Evolutionary conservation across 1,140 invertebrate genomes (phyloP).

Genomic region (Drosophila ohnishii): DNA sequence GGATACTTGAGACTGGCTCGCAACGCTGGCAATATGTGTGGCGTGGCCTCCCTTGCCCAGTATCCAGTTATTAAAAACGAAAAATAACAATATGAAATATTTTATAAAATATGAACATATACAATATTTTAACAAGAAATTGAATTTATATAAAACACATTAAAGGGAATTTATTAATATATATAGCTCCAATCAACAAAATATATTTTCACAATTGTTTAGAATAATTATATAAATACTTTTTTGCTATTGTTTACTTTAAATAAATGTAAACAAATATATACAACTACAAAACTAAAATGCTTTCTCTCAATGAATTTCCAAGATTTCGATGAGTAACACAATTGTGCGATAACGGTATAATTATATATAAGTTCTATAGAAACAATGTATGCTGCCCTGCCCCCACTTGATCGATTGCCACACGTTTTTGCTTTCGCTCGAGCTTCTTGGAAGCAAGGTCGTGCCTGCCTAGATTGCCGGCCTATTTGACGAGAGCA

Average conservation of each 20-base stretch:
- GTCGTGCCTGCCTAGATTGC: slow-evolving; percentile 25
- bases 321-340: background rate
- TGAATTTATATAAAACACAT: background rate
- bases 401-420: slow-evolving; percentile 17
- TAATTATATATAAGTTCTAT: slow-evolving; percentile 4
- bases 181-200: too few species aligned
- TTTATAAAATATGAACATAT: background rate
- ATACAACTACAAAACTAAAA: too few species aligned
- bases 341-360: slow-evolving; percentile 5
- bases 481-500: slow-evolving; percentile 34
- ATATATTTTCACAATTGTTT: too few species aligned
- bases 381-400: slow-evolving; percentile 10
- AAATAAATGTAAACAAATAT: too few species aligned
- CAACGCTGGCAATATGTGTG: slow-evolving; percentile 69
- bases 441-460: slow-evolving; percentile 6
- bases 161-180: background rate
- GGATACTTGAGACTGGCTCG: slow-evolving; percentile 86
- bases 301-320: background rate
- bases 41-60: slow-evolving; percentile 23
- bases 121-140: background rate
- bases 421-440: slow-evolving; percentile 11
- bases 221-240: too few species aligned
- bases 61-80: slow-evolving; percentile 7
- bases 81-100: background rate
- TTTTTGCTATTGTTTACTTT: too few species aligned